Evolutionary conservation across 2,797 vertebrate species (phyloP).

Genomic region (Hephaestus fuliginosus): DNA sequence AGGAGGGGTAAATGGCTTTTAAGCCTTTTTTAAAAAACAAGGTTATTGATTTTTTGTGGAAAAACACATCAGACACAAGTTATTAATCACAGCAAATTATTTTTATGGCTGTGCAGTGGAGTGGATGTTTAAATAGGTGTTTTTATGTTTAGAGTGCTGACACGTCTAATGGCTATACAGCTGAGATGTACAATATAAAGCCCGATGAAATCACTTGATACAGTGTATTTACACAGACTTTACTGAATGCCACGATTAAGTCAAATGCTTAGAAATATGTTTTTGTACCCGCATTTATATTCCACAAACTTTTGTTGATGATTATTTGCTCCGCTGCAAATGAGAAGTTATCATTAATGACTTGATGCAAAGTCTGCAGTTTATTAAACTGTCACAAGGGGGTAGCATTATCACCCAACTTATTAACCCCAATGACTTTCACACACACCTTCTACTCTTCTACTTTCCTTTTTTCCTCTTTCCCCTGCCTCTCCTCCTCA

Average conservation of each 20-base stretch:
- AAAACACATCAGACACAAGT: background rate
- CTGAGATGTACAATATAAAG: background rate
- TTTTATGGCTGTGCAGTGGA: background rate
- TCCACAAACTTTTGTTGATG: background rate
- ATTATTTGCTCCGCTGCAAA: background rate
- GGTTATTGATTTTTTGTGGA: background rate
- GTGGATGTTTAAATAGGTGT: background rate
- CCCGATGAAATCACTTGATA: background rate
- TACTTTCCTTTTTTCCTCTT: constrained; percentile 1
- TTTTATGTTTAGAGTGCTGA: background rate
- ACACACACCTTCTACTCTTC: constrained; percentile 9
- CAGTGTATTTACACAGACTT: background rate
- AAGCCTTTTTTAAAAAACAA: background rate
- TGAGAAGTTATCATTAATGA: background rate
- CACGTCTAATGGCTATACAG: background rate
- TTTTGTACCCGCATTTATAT: constrained; percentile 6
- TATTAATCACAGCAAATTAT: background rate
- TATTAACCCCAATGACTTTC: constrained; percentile 50
- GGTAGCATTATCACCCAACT: constrained; percentile 63
- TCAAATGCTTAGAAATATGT: background rate
- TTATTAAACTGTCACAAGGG: constrained; percentile 71
- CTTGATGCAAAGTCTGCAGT: constrained; percentile 53
- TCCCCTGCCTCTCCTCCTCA: background rate
- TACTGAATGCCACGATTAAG: background rate
- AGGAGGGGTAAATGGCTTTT: background rate